Evolutionary conservation across 2,888 invertebrate genomes (phyloP).

Genomic region (Eurytoma californica): DNA sequence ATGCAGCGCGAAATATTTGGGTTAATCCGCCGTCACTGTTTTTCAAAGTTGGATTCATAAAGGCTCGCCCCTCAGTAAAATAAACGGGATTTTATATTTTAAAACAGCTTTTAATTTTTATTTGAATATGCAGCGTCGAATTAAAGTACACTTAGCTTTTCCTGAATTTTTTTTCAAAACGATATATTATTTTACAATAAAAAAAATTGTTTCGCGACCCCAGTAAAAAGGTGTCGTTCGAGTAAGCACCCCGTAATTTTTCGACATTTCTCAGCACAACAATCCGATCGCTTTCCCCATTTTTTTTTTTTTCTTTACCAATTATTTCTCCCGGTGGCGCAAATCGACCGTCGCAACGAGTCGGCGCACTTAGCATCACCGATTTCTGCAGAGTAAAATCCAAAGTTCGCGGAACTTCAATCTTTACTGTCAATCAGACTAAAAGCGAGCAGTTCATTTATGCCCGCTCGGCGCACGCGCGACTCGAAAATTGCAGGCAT

Average conservation of each 20-base stretch:
- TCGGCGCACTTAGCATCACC: not conserved
- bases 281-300: not conserved
- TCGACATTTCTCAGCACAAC: too few species aligned
- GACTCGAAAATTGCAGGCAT: constrained; percentile 54
- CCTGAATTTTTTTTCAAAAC: too few species aligned
- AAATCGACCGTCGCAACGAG: not conserved
- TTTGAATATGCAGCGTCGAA: not conserved
- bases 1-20: not conserved
- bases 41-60: too few species aligned
- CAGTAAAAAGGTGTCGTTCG: too few species aligned
- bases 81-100: too few species aligned
- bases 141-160: too few species aligned
- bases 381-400: constrained; percentile 25
- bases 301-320: not conserved
- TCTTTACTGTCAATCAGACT: constrained; percentile 53
- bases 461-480: constrained; percentile 20
- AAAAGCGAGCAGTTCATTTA: constrained; percentile 47
- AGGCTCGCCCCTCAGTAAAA: too few species aligned
- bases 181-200: too few species aligned
- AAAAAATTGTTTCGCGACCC: too few species aligned
- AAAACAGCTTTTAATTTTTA: too few species aligned
- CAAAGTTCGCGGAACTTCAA: constrained; percentile 49
- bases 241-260: too few species aligned
- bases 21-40: not conserved
- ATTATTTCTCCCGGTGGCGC: not conserved